Evolutionary conservation across 2,113 vertebrate species (phyloP).

Genomic region (Cinclus mexicanus): DNA sequence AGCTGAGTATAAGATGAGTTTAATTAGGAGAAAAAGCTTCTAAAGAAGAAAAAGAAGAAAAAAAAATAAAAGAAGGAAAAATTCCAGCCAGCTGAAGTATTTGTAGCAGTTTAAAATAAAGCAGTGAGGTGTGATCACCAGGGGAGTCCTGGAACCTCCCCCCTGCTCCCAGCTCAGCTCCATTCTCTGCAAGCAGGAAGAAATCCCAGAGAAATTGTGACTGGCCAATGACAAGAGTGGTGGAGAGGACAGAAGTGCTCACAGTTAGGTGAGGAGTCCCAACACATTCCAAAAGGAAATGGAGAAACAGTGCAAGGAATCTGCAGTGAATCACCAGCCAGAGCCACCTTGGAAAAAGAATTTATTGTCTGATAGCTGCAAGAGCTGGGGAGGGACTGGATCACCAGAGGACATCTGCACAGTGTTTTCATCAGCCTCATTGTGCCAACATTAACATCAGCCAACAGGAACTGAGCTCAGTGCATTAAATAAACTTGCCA

Average conservation of each 20-base stretch:
- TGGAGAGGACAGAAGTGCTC: not conserved
- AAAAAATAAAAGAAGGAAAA: not conserved
- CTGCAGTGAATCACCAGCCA: not conserved
- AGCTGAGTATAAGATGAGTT: not conserved
- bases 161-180: not conserved
- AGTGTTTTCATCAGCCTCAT: conserved; percentile 51
- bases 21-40: not conserved
- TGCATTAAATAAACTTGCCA: conserved; percentile 20
- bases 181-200: not conserved
- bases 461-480: conserved; percentile 69
- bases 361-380: conserved; percentile 52
- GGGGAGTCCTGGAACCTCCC: not conserved
- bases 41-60: not conserved
- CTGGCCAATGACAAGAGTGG: not conserved
- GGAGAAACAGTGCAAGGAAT: not conserved
- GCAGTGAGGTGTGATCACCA: not conserved
- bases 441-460: conserved; percentile 64
- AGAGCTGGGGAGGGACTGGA: conserved; percentile 42
- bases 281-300: not conserved
- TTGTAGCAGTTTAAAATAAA: not conserved
- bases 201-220: not conserved
- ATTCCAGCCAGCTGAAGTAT: not conserved
- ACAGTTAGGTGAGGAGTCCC: not conserved
- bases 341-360: conserved; percentile 29
- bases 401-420: conserved; percentile 65